Base-by-base conservation (phyloP, 2,113 vertebrate genomes). In the Peucedramus taeniatus region DNA sequence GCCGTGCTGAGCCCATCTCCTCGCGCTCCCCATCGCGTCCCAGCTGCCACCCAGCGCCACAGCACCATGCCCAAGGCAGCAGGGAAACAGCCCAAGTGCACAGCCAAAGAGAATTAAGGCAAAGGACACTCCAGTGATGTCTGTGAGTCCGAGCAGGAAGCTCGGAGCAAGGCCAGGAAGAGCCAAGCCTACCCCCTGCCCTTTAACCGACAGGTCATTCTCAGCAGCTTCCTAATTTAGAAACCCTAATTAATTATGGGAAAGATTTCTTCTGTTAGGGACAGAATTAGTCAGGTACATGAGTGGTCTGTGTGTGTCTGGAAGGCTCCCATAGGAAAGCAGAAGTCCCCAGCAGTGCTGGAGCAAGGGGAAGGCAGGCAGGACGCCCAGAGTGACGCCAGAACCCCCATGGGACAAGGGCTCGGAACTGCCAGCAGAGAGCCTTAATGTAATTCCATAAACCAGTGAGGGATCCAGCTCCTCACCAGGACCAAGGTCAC, bases 351-450 rank as follows among this genome's bases (percentile, higher is more conserved):
- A 44, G 59, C 5, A 44, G 60, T 0, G 15, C 60, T 37, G 30
- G 18, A 51, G 69, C 0, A 2, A 74, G 37, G 65, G 27, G 56
- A 75, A 51, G 3, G 1, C 33, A 28, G 66, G 66, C 85, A 57
- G 72, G 45, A 51, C 0, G 15, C 19, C 19, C 4, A 0, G 49
- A n/a, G 26, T 2, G 26, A 60, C 0, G 2, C 64, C 1, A 0
- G 40, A 65, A 37, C 12, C 22, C 24, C 16, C 1, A 1, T 0
- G 5, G 89, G 87, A 49, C 0, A 0, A 60, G 44, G 57, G 44
- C 45, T 84, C 2, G 0, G n/a, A 4, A 39, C 54, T 42, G 49
- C 59, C 87, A 57, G 57, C 61, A 60, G 44, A 61, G 76, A 42
- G 37, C 6, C 3, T 14, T 18, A 23, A 15, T 12, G 23, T n/a